Evolutionary conservation across 30 jellyfish, hydroid and myxozoan species (phyloP).

Genomic region (Pelagia noctiluca): DNA sequence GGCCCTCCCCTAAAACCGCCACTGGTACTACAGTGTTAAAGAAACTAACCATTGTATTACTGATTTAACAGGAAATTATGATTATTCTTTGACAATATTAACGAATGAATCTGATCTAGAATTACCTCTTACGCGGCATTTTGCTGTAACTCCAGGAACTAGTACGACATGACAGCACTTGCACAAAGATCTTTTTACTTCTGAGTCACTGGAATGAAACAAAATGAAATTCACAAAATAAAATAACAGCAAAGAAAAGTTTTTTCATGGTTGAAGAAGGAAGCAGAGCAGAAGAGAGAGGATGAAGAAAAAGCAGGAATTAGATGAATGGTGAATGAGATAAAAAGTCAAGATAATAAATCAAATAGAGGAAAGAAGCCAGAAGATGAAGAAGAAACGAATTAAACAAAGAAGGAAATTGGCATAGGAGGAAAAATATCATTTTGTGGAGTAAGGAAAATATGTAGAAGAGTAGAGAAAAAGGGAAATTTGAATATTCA

Average conservation of each 20-base stretch:
- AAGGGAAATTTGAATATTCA: background rate
- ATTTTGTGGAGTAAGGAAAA: background rate
- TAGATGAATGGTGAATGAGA: too few species aligned
- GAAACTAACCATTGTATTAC: too few species aligned
- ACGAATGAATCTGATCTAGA: too few species aligned
- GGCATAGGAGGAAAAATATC: background rate
- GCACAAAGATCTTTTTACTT: constrained; percentile 58
- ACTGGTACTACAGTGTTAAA: too few species aligned
- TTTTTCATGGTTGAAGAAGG: background rate
- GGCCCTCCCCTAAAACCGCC: too few species aligned
- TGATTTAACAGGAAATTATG: too few species aligned
- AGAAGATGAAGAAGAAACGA: too few species aligned
- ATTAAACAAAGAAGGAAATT: too few species aligned
- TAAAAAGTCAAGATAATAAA: too few species aligned
- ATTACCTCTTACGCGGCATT: constrained; percentile 55
- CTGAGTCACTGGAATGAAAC: constrained; percentile 26
- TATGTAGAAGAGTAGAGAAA: background rate
- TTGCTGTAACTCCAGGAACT: constrained; percentile 64
- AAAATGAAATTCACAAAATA: background rate
- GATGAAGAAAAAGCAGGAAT: too few species aligned
- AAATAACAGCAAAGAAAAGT: background rate
- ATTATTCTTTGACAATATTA: too few species aligned
- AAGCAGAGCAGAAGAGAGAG: background rate
- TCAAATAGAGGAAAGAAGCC: too few species aligned
- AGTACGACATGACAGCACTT: constrained; percentile 65